These are phyloP conservation scores for Mormoops blainvillei DNA, from an alignment of 2,113 vertebrate genomes.

Conservation along the genomic window DNA sequence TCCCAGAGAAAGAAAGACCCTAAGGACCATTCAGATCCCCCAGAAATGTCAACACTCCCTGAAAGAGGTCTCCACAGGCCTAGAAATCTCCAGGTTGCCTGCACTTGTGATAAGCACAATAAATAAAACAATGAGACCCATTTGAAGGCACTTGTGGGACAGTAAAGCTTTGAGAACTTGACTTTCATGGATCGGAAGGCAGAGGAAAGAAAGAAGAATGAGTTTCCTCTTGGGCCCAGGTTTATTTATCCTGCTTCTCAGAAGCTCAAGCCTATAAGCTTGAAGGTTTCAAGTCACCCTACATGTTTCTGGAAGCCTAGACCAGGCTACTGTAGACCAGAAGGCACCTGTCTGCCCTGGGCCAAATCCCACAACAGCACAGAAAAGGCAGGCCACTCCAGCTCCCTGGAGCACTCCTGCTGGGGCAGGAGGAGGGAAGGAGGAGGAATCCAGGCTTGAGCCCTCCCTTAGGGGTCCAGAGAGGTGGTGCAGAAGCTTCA, in stretches of 20 bases:
- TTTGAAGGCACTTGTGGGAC: conserved; percentile 68
- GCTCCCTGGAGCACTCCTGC: not conserved
- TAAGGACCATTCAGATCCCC: conserved; percentile 32
- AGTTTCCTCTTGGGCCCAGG: conserved; percentile 55
- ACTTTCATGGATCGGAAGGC: conserved; percentile 71
- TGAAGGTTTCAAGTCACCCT: not conserved
- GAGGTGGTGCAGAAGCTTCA: not conserved
- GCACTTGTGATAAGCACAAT: conserved; percentile 67
- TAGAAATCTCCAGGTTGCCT: conserved; percentile 46
- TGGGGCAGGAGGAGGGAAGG: not conserved
- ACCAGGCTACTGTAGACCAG: not conserved
- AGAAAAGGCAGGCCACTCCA: not conserved
- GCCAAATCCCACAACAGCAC: not conserved
- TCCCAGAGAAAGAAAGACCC: not conserved
- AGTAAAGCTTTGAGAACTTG: conserved; percentile 63
- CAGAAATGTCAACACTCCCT: conserved; percentile 47
- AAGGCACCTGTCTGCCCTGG: not conserved
- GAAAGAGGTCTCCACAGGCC: conserved; percentile 51
- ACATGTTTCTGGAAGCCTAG: not conserved
- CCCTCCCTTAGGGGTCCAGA: not conserved
- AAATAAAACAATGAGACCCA: conserved; percentile 71
- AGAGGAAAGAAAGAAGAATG: conserved; percentile 54
- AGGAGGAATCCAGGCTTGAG: not conserved
- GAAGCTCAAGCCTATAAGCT: not conserved
- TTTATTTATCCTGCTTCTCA: conserved; percentile 64